phyloP scores from a whole-genome alignment of 2,113 vertebrate species.

The Eclectus roratus region DNA sequence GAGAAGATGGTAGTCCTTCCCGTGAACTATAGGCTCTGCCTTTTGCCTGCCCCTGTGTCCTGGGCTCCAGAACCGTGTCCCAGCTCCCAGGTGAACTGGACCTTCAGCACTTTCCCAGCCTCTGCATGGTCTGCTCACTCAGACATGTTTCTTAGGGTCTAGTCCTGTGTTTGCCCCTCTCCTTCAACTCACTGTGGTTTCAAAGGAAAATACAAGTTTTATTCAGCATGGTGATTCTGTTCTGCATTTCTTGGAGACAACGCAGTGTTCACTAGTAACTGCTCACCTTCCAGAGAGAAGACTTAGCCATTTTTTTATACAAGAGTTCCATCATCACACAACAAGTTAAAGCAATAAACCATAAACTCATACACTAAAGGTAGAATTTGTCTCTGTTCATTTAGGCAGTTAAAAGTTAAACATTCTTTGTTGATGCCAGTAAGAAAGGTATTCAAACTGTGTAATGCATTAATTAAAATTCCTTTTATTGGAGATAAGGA shows the following conservation, averaged over 20 bases:
- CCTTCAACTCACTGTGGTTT: not conserved
- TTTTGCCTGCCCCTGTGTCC: not conserved
- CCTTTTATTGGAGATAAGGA: not conserved
- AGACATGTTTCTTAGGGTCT: not conserved
- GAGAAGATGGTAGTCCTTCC: not conserved
- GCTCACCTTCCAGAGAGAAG: not conserved
- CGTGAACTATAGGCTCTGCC: not conserved
- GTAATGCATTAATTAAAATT: not conserved
- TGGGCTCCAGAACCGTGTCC: not conserved
- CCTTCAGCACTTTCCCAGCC: not conserved
- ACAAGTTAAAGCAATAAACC: not conserved
- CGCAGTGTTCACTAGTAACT: not conserved
- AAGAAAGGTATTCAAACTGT: not conserved
- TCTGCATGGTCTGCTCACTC: not conserved
- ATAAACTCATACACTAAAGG: not conserved
- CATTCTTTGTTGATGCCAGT: not conserved
- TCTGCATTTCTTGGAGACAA: not conserved
- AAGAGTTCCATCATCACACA: not conserved
- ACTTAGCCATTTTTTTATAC: not conserved
- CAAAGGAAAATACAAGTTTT: not conserved
- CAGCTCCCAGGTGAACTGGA: not conserved
- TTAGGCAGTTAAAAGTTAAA: not conserved
- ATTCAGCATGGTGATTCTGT: not conserved
- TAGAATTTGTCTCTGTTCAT: not conserved
- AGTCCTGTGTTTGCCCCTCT: not conserved